These are phyloP conservation scores for Portunus trituberculatus DNA, from an alignment of 1,140 invertebrate genomes.

Conservation along the genomic window DNA sequence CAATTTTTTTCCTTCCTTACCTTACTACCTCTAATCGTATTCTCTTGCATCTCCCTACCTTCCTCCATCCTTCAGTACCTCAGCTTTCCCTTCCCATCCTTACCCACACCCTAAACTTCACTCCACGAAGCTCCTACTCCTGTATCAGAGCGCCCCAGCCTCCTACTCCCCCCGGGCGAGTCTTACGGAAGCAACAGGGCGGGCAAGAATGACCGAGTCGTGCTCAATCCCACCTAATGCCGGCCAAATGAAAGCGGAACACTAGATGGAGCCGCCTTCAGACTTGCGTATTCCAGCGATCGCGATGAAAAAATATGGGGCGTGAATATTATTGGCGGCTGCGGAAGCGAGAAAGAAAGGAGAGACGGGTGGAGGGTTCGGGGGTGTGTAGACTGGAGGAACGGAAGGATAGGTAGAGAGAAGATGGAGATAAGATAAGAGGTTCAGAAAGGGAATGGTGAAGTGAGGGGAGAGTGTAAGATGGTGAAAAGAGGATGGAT, in stretches of 20 bases:
- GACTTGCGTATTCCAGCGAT: conserved; percentile 55
- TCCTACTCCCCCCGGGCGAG: background rate
- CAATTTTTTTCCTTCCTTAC: background rate
- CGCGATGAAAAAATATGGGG: conserved; percentile 73
- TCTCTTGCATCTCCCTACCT: background rate
- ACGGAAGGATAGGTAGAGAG: background rate
- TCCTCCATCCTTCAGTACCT: background rate
- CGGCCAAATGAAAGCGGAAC: conserved; percentile 66
- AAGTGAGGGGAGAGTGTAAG: background rate
- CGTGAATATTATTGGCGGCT: conserved; percentile 72
- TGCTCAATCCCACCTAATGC: conserved; percentile 64
- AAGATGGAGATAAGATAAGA: background rate
- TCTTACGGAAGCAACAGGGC: conserved; percentile 61
- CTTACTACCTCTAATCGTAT: background rate
- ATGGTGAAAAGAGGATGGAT: background rate
- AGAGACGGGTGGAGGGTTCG: background rate
- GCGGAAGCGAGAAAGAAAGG: background rate
- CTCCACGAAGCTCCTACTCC: background rate
- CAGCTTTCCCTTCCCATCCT: background rate
- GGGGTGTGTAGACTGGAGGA: background rate
- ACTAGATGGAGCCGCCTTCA: conserved; percentile 56
- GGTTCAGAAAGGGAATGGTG: background rate
- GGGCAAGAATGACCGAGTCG: conserved; percentile 63
- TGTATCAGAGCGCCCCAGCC: background rate
- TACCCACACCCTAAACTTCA: background rate